phyloP scores from a whole-genome alignment of 2,113 vertebrate genomes.

The Lota lota region DNA sequence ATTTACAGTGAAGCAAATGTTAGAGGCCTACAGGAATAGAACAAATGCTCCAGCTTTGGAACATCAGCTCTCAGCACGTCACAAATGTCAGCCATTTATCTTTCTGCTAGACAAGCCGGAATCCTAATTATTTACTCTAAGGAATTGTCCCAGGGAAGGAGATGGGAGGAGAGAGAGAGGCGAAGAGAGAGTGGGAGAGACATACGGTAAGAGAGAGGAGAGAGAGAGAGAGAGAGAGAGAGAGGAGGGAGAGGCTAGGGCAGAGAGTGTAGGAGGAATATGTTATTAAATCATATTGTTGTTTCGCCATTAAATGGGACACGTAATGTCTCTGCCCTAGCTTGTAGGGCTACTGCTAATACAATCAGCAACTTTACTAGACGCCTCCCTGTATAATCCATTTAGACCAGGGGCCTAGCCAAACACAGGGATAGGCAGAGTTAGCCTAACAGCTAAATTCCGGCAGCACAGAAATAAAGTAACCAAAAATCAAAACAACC shows the following conservation, averaged over 20 bases:
- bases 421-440: background rate
- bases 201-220: background rate
- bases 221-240: slow-evolving; percentile 18
- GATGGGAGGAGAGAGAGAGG: slow-evolving; percentile 25
- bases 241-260: slow-evolving; percentile 35
- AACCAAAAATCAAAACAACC: slow-evolving; percentile 58
- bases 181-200: background rate
- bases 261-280: slow-evolving; percentile 76
- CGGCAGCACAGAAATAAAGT: slow-evolving; percentile 38
- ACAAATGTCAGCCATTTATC: slow-evolving; percentile 91
- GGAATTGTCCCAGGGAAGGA: slow-evolving; percentile 67
- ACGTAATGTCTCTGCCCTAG: slow-evolving; percentile 71
- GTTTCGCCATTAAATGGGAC: slow-evolving; percentile 75
- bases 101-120: slow-evolving; percentile 82
- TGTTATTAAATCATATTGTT: slow-evolving; percentile 83
- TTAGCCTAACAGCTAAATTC: slow-evolving; percentile 8
- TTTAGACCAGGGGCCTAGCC: slow-evolving; percentile 26
- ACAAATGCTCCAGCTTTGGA: slow-evolving; percentile 63
- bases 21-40: too few relatives aligned
- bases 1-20: too few relatives aligned
- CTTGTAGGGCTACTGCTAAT: slow-evolving; percentile 70
- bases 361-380: slow-evolving; percentile 74
- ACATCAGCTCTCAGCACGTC: slow-evolving; percentile 82
- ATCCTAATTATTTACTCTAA: slow-evolving; percentile 90
- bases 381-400: slow-evolving; percentile 67